A percentile compares a stretch with the other conserved stretches of the same genome.
These are phyloP conservation scores for Drosophila merina DNA, from an alignment of 2,888 invertebrate genomes.

Conservation along the genomic window DNA sequence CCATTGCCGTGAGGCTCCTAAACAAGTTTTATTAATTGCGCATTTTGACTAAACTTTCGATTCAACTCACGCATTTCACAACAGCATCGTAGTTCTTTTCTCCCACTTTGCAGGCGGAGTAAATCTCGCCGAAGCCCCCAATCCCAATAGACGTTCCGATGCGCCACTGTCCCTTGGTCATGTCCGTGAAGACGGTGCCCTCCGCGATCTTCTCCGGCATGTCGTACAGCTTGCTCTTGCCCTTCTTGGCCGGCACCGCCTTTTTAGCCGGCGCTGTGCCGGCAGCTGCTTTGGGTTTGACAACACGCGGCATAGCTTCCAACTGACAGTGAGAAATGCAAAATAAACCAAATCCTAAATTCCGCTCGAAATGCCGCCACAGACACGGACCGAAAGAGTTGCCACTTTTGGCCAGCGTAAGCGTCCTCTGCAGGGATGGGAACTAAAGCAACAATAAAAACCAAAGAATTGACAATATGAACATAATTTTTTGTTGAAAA, in stretches of 20 bases:
- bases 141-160: constrained; percentile 94
- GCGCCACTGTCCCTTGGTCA: constrained; percentile 92
- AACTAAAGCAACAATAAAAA: background rate
- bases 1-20: constrained; percentile 97
- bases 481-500: too few relatives aligned
- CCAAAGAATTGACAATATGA: background rate
- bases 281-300: constrained; percentile 56
- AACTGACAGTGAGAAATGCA: background rate
- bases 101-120: constrained; percentile 89
- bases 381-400: constrained; percentile 8
- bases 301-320: constrained; percentile 72
- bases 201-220: constrained; percentile 81
- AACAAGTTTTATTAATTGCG: background rate
- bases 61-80: constrained; percentile 90
- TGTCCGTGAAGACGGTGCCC: constrained; percentile 91
- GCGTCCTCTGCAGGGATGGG: constrained; percentile 26
- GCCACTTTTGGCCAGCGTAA: constrained; percentile 8
- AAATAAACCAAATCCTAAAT: background rate
- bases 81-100: constrained; percentile 88
- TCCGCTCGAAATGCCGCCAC: constrained; percentile 45
- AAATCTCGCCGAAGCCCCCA: constrained; percentile 98
- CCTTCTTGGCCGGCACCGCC: constrained; percentile 57
- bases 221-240: constrained; percentile 79
- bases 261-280: constrained; percentile 57
- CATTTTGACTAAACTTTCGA: background rate